Percentiles rank a stretch among this genome's conserved stretches.
phyloP scores from a whole-genome alignment of 2,888 invertebrate species.

The Zygaena filipendulae region DNA sequence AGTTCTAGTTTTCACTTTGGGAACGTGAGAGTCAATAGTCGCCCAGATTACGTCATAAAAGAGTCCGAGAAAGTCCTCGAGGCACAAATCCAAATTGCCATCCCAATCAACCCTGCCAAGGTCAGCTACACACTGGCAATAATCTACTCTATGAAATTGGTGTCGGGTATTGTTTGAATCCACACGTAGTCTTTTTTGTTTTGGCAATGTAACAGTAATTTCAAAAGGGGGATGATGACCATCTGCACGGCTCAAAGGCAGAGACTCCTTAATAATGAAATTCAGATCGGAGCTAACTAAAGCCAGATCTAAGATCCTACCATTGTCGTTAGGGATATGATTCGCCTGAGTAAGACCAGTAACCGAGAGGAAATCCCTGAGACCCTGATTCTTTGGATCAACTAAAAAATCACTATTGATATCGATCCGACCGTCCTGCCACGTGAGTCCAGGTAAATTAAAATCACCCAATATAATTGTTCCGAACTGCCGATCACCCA shows the following conservation, averaged over 20 bases:
- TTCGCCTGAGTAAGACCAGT: neutral
- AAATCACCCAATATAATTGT: neutral
- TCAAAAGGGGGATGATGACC: conserved; percentile 1
- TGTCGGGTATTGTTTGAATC: neutral
- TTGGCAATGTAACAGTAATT: too few species aligned
- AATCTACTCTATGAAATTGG: too few species aligned
- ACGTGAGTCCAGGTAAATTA: neutral
- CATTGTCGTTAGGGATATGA: neutral
- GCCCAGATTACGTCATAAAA: neutral
- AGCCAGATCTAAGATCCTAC: neutral
- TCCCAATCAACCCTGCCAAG: neutral
- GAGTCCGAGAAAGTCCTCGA: too few species aligned
- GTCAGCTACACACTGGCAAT: neutral
- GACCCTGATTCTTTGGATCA: too few species aligned
- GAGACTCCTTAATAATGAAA: neutral
- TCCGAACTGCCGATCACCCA: neutral
- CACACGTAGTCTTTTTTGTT: neutral
- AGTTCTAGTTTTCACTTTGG: neutral
- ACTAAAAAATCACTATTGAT: too few species aligned
- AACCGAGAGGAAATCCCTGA: too few species aligned
- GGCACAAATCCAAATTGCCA: neutral
- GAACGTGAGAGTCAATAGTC: neutral
- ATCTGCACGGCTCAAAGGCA: neutral
- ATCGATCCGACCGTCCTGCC: neutral
- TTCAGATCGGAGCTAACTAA: neutral